These are phyloP conservation scores for Polymixis flavicincta DNA, from an alignment of 2,888 invertebrate genomes.

Conservation along the genomic window DNA sequence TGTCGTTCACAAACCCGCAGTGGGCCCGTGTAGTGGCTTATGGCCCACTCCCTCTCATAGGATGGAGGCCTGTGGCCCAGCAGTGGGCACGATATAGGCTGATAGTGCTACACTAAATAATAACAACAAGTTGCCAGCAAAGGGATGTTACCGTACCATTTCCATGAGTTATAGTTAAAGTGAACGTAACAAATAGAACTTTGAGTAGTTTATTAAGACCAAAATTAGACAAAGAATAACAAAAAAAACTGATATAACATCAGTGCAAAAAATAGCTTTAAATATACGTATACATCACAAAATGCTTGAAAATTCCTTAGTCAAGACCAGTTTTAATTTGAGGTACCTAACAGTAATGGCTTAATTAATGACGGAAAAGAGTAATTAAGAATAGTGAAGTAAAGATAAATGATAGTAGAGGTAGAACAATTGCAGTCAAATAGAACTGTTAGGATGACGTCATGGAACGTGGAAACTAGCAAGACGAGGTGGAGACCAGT, in stretches of 20 bases:
- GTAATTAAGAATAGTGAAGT: neutral
- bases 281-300: slow-evolving; percentile 7
- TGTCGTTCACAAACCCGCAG: too few relatives aligned
- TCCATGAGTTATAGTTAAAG: slow-evolving; percentile 31
- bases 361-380: slow-evolving; percentile 14
- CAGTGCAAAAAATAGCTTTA: slow-evolving; percentile 4
- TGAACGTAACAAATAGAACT: slow-evolving; percentile 35
- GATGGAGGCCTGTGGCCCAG: too few relatives aligned
- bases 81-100: too few relatives aligned
- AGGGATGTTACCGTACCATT: neutral
- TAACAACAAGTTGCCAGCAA: neutral
- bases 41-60: too few relatives aligned
- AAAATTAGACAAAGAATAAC: slow-evolving; percentile 37
- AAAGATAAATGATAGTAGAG: neutral
- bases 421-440: too few relatives aligned
- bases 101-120: neutral
- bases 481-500: neutral
- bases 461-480: neutral
- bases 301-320: neutral
- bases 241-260: slow-evolving; percentile 10
- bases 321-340: slow-evolving; percentile 17
- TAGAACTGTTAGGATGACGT: slow-evolving; percentile 9
- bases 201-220: slow-evolving; percentile 31
- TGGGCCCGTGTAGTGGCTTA: too few relatives aligned
- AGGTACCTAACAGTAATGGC: neutral